phyloP scores from a whole-genome alignment of 92 coral and sea anemone genomes.

The Ricordea florida region DNA sequence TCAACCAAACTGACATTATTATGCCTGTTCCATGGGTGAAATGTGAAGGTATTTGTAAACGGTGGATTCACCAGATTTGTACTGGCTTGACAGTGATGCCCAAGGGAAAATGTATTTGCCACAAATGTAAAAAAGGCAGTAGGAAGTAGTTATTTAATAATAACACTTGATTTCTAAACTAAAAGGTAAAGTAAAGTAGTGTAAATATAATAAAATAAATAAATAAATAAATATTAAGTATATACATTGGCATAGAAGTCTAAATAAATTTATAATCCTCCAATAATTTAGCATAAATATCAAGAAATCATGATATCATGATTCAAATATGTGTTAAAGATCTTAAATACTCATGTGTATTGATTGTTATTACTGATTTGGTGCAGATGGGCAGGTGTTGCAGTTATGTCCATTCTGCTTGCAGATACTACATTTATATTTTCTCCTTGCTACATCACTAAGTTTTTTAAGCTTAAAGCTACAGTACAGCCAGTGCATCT shows the following conservation, averaged over 20 bases:
- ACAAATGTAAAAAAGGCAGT: constrained; percentile 25
- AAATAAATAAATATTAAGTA: neutral
- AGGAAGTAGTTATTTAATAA: neutral
- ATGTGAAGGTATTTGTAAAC: constrained; percentile 32
- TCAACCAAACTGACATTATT: constrained; percentile 18
- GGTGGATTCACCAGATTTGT: constrained; percentile 32
- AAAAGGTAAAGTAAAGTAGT: neutral
- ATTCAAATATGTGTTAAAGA: neutral
- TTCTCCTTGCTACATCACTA: constrained; percentile 2
- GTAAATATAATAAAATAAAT: neutral
- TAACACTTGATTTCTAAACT: neutral
- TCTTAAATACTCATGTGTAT: neutral
- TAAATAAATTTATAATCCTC: neutral
- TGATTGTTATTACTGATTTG: neutral
- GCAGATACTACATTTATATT: constrained; percentile 20
- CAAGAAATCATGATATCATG: neutral
- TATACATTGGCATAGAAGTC: neutral
- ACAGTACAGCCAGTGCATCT: constrained; percentile 45
- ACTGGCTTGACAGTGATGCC: constrained; percentile 26
- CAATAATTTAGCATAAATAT: neutral
- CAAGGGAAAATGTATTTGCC: constrained; percentile 36
- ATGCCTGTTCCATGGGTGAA: constrained; percentile 34
- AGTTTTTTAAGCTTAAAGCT: constrained; percentile 20
- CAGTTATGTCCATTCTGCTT: constrained; percentile 41
- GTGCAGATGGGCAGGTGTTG: constrained; percentile 18